Percentiles rank a stretch among this genome's conserved stretches.
phyloP scores from a whole-genome alignment of 2,113 vertebrate species.

The Heloderma charlesbogerti region DNA sequence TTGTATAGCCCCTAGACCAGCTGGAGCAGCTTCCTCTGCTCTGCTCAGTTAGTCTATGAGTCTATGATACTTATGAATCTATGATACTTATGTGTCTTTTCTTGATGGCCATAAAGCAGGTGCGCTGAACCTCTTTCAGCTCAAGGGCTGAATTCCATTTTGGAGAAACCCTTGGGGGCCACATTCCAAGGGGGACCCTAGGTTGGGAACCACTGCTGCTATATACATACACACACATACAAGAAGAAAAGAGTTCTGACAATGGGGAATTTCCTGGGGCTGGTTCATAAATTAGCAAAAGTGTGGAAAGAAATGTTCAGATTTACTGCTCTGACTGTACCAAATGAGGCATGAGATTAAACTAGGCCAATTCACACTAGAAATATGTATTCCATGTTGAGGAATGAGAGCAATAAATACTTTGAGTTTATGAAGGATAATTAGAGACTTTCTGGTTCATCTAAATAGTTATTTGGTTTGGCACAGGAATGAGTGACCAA shows the following conservation, averaged over 20 bases:
- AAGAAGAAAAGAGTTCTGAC: background rate
- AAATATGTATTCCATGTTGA: background rate
- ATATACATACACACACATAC: background rate
- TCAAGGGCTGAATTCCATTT: too few species aligned
- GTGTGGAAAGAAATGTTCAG: background rate
- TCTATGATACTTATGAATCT: too few species aligned
- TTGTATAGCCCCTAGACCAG: too few species aligned
- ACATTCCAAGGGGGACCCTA: too few species aligned
- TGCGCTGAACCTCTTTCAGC: too few species aligned
- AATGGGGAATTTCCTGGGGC: background rate
- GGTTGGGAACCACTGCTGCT: background rate
- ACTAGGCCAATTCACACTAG: background rate
- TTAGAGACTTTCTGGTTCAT: conserved; percentile 7
- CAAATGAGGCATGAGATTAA: background rate
- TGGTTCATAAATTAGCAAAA: background rate
- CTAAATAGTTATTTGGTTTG: conserved; percentile 15
- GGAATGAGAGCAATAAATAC: background rate
- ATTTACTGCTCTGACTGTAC: background rate
- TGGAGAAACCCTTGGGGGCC: too few species aligned
- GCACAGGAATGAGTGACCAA: background rate
- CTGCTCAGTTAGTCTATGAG: too few species aligned
- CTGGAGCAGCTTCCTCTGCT: too few species aligned
- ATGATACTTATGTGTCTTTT: too few species aligned
- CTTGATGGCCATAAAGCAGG: too few species aligned
- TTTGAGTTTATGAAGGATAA: background rate